These are phyloP conservation scores for Pterostichus niger DNA, from an alignment of 2,888 invertebrate species.

Conservation along the genomic window DNA sequence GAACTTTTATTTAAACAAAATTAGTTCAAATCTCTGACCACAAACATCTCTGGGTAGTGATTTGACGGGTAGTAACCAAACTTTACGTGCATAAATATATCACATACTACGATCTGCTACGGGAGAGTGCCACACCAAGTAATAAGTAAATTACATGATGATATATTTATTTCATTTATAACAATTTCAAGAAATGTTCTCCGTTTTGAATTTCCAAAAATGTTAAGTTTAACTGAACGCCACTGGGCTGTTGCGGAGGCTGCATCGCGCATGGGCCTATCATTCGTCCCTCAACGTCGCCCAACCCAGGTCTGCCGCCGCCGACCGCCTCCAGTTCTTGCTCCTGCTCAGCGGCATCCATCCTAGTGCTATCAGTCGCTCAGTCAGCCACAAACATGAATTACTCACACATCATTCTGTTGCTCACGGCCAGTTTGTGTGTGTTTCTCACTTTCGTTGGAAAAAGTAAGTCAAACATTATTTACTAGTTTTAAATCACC, in stretches of 20 bases:
- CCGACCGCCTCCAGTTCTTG: background rate
- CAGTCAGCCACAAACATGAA: slow-evolving; percentile 44
- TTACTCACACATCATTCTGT: slow-evolving; percentile 33
- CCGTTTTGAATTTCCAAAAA: background rate
- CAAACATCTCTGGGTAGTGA: too few species aligned
- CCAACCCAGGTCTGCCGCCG: background rate
- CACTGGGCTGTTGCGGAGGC: slow-evolving; percentile 24
- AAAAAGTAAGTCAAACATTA: slow-evolving; percentile 49
- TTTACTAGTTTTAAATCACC: too few species aligned
- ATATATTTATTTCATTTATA: too few species aligned
- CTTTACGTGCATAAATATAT: too few species aligned
- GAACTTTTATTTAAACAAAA: too few species aligned
- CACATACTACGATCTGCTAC: too few species aligned
- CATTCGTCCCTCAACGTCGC: slow-evolving; percentile 21
- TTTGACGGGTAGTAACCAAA: too few species aligned
- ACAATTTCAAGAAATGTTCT: too few species aligned
- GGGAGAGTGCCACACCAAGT: too few species aligned
- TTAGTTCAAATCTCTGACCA: too few species aligned
- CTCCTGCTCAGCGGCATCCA: slow-evolving; percentile 3
- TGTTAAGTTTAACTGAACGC: background rate
- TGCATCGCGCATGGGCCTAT: slow-evolving; percentile 12
- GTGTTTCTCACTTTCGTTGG: slow-evolving; percentile 47
- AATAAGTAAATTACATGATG: too few species aligned
- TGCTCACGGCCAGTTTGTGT: slow-evolving; percentile 56
- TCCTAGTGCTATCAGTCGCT: slow-evolving; percentile 8